phyloP scores from a whole-genome alignment of 2,113 vertebrate genomes.

The Dendropsophus ebraccatus region DNA sequence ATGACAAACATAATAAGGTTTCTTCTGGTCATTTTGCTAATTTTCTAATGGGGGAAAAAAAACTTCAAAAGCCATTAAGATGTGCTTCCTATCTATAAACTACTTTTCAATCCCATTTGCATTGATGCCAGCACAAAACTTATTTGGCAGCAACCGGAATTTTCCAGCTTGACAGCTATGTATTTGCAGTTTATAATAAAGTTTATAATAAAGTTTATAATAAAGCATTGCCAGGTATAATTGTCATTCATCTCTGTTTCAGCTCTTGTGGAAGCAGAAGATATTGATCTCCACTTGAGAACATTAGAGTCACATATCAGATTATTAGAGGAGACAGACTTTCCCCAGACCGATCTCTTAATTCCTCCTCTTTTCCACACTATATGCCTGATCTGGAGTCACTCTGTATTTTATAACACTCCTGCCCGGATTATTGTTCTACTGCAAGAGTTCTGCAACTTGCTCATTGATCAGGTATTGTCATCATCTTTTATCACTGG shows the following conservation, averaged over 20 bases:
- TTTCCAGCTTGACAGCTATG: too few species aligned
- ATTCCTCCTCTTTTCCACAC: conserved; percentile 76
- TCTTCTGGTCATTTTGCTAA: neutral
- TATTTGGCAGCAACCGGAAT: too few species aligned
- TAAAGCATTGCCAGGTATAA: neutral
- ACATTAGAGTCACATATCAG: conserved; percentile 71
- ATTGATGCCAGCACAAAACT: too few species aligned
- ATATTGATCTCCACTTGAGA: conserved; percentile 75
- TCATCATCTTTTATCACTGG: neutral
- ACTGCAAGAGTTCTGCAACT: conserved; percentile 80
- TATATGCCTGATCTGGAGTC: conserved; percentile 78
- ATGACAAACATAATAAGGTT: neutral
- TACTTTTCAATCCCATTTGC: too few species aligned
- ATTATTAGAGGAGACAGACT: conserved; percentile 71
- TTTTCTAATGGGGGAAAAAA: neutral
- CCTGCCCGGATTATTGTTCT: conserved; percentile 74
- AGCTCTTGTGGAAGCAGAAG: conserved; percentile 78
- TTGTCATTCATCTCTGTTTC: conserved; percentile 36
- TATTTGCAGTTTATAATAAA: too few species aligned
- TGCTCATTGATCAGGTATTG: conserved; percentile 75
- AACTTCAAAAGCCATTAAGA: neutral
- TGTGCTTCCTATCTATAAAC: too few species aligned
- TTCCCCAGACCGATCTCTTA: conserved; percentile 65
- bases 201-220: too few species aligned
- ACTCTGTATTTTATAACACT: conserved; percentile 74